Percentiles rank a stretch among this genome's conserved stretches.
These are phyloP conservation scores for Solea solea DNA, from an alignment of 2,113 vertebrate genomes.

Conservation along the genomic window DNA sequence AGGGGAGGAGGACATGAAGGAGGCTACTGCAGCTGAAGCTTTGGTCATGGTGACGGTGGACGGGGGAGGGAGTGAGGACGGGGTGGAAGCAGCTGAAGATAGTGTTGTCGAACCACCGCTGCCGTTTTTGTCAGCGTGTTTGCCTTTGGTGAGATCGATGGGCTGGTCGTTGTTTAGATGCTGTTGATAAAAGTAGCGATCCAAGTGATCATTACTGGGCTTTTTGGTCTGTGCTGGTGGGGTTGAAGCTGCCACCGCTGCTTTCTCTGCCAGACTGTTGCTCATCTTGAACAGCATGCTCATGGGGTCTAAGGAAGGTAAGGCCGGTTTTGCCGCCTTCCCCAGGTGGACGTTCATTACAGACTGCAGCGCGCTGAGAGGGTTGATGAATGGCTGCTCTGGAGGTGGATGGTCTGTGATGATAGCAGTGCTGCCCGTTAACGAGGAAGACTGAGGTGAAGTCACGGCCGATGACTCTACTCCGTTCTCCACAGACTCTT, in stretches of 20 bases:
- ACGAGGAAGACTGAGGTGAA: slow-evolving; percentile 77
- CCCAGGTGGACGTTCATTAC: slow-evolving; percentile 99
- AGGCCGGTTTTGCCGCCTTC: slow-evolving; percentile 95
- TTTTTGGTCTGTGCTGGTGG: slow-evolving; percentile 94
- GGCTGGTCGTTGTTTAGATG: slow-evolving; percentile 94
- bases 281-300: slow-evolving; percentile 99
- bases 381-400: slow-evolving; percentile 97
- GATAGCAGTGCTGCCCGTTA: slow-evolving; percentile 93
- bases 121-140: slow-evolving; percentile 82
- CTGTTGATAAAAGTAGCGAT: slow-evolving; percentile 95
- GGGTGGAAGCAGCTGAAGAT: slow-evolving; percentile 90
- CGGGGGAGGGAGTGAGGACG: slow-evolving; percentile 91
- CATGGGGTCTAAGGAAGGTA: slow-evolving; percentile 97
- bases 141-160: slow-evolving; percentile 99
- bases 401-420: slow-evolving; percentile 97
- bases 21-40: slow-evolving; percentile 92
- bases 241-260: slow-evolving; percentile 89
- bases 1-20: slow-evolving; percentile 97
- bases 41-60: slow-evolving; percentile 92
- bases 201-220: slow-evolving; percentile 87
- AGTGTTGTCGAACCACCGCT: slow-evolving; percentile 90
- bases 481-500: slow-evolving; percentile 88
- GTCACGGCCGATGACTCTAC: slow-evolving; percentile 83
- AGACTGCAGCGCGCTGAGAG: slow-evolving; percentile 96
- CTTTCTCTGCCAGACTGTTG: slow-evolving; percentile 98